Conservation (phyloP, 2,797 vertebrate genomes). For the Paedocypris micromegethes region DNA sequence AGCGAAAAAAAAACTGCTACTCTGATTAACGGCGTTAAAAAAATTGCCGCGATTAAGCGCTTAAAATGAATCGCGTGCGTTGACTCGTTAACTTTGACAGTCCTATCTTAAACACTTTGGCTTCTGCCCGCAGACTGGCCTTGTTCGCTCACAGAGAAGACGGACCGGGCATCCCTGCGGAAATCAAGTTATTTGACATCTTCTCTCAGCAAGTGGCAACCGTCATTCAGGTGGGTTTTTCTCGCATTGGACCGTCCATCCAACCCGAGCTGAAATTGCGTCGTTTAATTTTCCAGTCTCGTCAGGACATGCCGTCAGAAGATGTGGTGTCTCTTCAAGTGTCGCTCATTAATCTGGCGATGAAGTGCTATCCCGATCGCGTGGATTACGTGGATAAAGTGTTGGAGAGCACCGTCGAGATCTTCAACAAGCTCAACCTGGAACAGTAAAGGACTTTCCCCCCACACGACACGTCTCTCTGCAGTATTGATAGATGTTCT, state of each 20-base stretch:
- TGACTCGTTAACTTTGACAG: background rate
- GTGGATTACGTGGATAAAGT: conserved; percentile 98
- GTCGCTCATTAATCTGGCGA: conserved; percentile 95
- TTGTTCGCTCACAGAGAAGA: conserved; percentile 98
- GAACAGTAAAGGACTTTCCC: conserved; percentile 77
- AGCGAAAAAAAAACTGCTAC: too few species aligned
- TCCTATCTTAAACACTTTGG: background rate
- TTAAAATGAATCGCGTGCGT: too few species aligned
- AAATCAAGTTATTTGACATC: conserved; percentile 97
- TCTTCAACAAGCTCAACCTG: conserved; percentile 96
- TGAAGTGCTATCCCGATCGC: conserved; percentile 97
- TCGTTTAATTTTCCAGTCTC: conserved; percentile 70
- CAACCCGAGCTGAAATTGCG: background rate
- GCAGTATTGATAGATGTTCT: too few species aligned
- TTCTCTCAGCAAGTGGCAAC: conserved; percentile 99
- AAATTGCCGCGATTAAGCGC: too few species aligned
- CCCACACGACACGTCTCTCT: background rate
- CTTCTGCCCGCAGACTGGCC: conserved; percentile 73
- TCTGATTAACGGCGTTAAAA: too few species aligned
- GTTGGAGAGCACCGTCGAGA: conserved; percentile 94
- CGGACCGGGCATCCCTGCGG: conserved; percentile 93
- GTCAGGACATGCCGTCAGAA: conserved; percentile 98
- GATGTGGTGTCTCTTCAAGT: conserved; percentile 97
- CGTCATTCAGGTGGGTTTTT: conserved; percentile 83
- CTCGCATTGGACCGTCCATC: too few species aligned